A percentile compares a stretch with the other conserved stretches of the same genome.
Evolutionary conservation across 2,888 invertebrate species (phyloP).

Genomic region (Melieria crassipennis): DNA sequence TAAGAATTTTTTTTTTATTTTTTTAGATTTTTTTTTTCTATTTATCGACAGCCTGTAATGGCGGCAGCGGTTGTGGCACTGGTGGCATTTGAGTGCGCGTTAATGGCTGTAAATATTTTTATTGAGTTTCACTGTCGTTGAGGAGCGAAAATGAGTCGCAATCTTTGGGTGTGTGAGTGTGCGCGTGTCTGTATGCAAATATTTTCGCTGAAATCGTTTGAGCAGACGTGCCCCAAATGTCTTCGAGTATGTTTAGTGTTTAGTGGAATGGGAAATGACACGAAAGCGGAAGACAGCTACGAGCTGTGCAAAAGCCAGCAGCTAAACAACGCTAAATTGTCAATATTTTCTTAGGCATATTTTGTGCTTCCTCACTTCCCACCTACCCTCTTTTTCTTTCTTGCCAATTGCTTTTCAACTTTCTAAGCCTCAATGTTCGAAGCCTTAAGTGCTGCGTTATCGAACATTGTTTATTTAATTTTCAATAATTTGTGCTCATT

Average conservation of each 20-base stretch:
- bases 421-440: no score
- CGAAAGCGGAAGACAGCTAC: background rate
- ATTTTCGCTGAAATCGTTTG: background rate
- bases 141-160: background rate
- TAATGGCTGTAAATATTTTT: constrained; percentile 61
- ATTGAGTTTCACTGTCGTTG: constrained; percentile 52
- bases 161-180: background rate
- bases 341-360: no score
- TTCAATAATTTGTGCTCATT: no score
- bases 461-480: no score
- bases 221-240: background rate
- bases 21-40: no score
- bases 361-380: no score
- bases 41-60: no score
- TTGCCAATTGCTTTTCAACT: no score
- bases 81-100: constrained; percentile 50
- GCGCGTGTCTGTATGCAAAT: background rate
- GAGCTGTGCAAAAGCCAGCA: background rate
- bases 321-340: no score
- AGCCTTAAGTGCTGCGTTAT: no score
- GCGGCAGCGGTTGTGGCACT: background rate
- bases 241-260: background rate
- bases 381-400: no score
- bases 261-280: background rate
- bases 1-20: no score